Evolutionary conservation across 2,888 invertebrate species (phyloP).

Genomic region (Portevinia maculata): DNA sequence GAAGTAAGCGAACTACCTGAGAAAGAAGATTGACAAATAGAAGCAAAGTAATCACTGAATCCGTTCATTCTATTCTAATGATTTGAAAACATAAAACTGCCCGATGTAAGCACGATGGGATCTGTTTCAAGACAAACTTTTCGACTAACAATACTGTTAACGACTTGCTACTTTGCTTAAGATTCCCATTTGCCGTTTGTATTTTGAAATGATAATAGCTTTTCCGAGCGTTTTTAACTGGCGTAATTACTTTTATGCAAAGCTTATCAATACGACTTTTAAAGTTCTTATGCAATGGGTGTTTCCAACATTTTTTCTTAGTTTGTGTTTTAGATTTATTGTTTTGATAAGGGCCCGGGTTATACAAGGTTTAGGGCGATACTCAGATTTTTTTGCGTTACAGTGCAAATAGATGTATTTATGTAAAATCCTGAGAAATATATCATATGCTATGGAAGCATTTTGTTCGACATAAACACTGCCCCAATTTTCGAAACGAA

Average conservation of each 20-base stretch:
- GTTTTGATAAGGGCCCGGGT: conserved; percentile 1
- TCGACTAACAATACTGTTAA: background rate
- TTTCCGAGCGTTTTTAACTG: background rate
- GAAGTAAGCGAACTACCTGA: background rate
- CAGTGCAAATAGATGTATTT: background rate
- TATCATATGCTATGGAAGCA: conserved; percentile 4
- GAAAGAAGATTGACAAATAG: background rate
- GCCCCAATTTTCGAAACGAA: background rate
- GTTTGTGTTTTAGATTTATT: conserved; percentile 8
- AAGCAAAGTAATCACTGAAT: background rate
- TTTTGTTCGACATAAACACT: no score
- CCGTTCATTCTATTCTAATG: background rate
- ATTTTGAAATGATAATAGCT: background rate
- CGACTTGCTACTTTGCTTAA: background rate
- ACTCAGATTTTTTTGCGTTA: conserved; percentile 6
- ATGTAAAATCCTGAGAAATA: conserved; percentile 9
- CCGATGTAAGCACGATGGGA: background rate
- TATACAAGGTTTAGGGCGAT: conserved; percentile 11
- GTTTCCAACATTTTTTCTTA: background rate
- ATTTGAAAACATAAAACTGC: background rate
- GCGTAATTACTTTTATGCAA: background rate
- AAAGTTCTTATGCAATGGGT: background rate
- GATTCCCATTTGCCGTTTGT: background rate
- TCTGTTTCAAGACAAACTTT: background rate
- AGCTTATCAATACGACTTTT: no score